Evolutionary conservation across 2,888 invertebrate genomes (phyloP).

Genomic region (Drosophila histrio): DNA sequence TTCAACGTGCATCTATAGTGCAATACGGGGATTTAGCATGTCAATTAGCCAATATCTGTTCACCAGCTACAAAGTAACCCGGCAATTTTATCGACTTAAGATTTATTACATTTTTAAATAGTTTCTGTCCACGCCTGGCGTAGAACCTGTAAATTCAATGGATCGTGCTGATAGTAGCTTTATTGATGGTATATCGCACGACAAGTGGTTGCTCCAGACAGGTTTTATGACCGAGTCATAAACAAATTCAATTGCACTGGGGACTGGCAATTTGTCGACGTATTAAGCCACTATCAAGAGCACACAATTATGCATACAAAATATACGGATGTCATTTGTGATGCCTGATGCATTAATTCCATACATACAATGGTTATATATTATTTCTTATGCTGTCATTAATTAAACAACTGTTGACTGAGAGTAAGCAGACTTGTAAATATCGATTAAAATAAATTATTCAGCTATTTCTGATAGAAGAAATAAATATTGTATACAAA

Average conservation of each 20-base stretch:
- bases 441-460: background rate
- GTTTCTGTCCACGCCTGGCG: constrained; percentile 38
- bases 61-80: constrained; percentile 31
- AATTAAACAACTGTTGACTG: background rate
- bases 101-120: constrained; percentile 70
- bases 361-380: background rate
- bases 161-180: constrained; percentile 52
- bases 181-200: constrained; percentile 32
- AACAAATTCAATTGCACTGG: constrained; percentile 21
- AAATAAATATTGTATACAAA: background rate
- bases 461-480: background rate
- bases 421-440: background rate
- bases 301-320: constrained; percentile 26
- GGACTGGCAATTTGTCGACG: constrained; percentile 20
- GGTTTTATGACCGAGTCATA: constrained; percentile 19
- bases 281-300: constrained; percentile 29
- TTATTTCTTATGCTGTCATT: background rate
- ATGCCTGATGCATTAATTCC: constrained; percentile 13
- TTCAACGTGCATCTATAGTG: background rate
- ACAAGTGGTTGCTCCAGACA: constrained; percentile 14
- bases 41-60: constrained; percentile 58
- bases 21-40: constrained; percentile 14
- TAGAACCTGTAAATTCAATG: constrained; percentile 28
- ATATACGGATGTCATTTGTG: constrained; percentile 36
- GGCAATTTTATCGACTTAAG: constrained; percentile 55